Evolutionary conservation across 1,140 invertebrate genomes (phyloP).

Genomic region (Drosophila erecta): DNA sequence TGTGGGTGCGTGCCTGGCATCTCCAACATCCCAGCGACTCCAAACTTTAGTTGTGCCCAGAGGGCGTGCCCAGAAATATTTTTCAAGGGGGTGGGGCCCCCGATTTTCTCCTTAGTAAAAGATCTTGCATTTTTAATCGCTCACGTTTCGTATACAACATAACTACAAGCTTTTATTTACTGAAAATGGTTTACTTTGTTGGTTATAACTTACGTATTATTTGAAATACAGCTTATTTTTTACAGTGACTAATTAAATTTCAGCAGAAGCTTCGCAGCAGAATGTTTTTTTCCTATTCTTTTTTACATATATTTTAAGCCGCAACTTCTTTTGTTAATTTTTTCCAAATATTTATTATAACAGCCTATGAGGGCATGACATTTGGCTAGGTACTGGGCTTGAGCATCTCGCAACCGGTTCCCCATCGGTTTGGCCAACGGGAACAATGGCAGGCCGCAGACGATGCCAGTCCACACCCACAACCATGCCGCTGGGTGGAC

Average conservation of each 20-base stretch:
- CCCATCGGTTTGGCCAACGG: slow-evolving; percentile 4
- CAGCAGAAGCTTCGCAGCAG: too few relatives aligned
- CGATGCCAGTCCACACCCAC: slow-evolving; percentile 16
- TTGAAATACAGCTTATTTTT: too few relatives aligned
- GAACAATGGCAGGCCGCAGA: slow-evolving; percentile 5
- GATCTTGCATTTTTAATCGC: background rate
- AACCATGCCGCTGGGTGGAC: background rate
- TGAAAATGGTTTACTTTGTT: background rate
- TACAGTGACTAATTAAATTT: background rate
- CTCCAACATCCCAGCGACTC: slow-evolving; percentile 33
- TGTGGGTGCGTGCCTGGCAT: slow-evolving; percentile 63
- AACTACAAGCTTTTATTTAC: background rate
- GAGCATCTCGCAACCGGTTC: slow-evolving; percentile 30
- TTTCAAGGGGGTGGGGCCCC: background rate
- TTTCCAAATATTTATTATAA: too few relatives aligned
- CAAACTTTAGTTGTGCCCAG: background rate
- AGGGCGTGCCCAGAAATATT: slow-evolving; percentile 6
- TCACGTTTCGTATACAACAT: background rate
- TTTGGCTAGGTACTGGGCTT: slow-evolving; percentile 17
- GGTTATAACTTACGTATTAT: background rate
- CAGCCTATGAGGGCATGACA: slow-evolving; percentile 8
- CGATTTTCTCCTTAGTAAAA: background rate
- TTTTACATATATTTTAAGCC: too few relatives aligned
- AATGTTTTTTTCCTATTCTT: too few relatives aligned
- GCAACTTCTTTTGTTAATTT: too few relatives aligned